phyloP scores from a whole-genome alignment of 2,113 vertebrate species.

The Phalacrocorax pelagicus region DNA sequence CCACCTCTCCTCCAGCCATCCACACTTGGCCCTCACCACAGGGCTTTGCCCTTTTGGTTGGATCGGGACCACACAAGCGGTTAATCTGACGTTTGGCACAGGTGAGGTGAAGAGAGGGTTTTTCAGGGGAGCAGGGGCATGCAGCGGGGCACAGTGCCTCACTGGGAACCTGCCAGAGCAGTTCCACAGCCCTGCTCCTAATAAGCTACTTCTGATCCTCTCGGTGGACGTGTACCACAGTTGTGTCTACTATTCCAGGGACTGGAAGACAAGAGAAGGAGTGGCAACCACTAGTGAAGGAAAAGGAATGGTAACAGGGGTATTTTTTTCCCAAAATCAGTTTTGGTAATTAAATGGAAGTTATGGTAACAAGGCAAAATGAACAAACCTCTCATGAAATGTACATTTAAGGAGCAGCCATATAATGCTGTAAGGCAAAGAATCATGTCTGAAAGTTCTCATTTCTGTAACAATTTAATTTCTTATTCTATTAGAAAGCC shows the following conservation, averaged over 20 bases:
- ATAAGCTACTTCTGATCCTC: not conserved
- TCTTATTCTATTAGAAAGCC: not conserved
- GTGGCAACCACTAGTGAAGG: not conserved
- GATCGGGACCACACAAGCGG: not conserved
- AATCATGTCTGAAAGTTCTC: not conserved
- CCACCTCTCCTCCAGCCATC: not conserved
- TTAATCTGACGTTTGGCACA: not conserved
- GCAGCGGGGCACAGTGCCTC: rapidly evolving
- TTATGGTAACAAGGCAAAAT: not conserved
- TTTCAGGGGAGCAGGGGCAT: not conserved
- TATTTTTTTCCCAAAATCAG: not conserved
- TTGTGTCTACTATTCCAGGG: not conserved
- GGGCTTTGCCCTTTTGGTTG: not conserved
- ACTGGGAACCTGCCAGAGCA: not conserved
- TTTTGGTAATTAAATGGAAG: not conserved
- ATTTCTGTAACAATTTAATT: not conserved
- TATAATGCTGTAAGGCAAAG: not conserved
- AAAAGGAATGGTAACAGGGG: not conserved
- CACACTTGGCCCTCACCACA: not conserved
- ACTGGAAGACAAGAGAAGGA: not conserved
- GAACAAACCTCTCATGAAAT: not conserved
- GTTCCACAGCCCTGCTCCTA: not conserved
- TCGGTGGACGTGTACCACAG: not conserved
- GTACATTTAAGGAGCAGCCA: not conserved
- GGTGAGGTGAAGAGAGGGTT: not conserved